Evolutionary conservation across 2,797 vertebrate genomes (phyloP), one percentile per base, ranked within the genome.

Genomic region (Echiichthys vipera): DNA sequence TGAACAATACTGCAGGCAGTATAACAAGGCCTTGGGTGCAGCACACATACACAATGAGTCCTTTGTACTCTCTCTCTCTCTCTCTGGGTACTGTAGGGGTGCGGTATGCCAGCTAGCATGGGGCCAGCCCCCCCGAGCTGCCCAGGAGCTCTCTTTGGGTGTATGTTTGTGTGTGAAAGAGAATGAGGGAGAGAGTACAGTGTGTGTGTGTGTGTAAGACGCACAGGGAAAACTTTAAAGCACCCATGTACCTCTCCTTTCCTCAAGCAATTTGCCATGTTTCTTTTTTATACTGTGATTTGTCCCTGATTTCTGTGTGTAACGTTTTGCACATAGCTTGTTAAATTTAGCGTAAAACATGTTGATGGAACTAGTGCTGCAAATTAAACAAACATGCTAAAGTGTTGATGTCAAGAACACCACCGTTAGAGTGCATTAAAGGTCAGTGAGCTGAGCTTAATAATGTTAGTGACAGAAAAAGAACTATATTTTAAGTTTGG

Each of bases 21-120:
- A 59, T 73, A 87, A 82, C 87, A 85, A 86, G 83, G 75, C 81
- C 69, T 57, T 67, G 68, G 49, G 78, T 82, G 83, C 81, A 75
- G 57, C 63, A 54, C 64, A 63, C 69, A 68, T 24, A 57, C 83
- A 94, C 93, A 95, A 94, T 91, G 86, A 83, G 77, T 65, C 87
- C 90, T 93, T 95, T 95, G 92, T 94, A 40, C 85, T 84, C 78
- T 42, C 80, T 89, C 85, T 84, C 78, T 42, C 80, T 89, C 82
- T 91, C 87, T 81, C 85, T 82, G 88, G 87, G 90, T 84, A 72
- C 71, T 80, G 84, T 88, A 88, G 85, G 85, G 91, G 85, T 83
- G 83, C 84, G 47, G 84, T 88, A 87, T 88, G 84, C 90, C 93
- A 93, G 77, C 87, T 87, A 88, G 71, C 81, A 90, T 90, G 90